Percentiles rank a stretch among this genome's conserved stretches.
Evolutionary conservation across 2,113 vertebrate genomes (phyloP).

Genomic region (Phodopus roborovskii): DNA sequence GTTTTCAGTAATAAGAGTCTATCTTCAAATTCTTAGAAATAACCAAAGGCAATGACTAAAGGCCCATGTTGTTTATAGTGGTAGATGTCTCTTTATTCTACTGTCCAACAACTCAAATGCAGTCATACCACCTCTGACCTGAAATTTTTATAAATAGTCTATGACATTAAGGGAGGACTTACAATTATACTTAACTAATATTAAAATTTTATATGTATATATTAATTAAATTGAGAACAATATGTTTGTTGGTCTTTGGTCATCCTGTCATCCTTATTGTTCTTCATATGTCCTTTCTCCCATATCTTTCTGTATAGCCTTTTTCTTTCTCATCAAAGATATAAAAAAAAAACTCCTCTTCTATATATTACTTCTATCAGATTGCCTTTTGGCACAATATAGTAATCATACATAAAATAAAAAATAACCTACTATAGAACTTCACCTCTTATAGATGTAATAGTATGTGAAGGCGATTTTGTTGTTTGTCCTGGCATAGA

Average conservation of each 20-base stretch:
- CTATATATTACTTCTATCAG: background rate
- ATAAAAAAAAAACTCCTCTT: background rate
- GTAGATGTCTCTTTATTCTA: background rate
- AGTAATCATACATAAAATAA: background rate
- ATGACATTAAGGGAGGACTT: background rate
- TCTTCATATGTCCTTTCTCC: background rate
- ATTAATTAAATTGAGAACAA: background rate
- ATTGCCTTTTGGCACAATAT: background rate
- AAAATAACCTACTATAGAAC: background rate
- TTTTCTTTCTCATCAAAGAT: background rate
- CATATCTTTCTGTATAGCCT: background rate
- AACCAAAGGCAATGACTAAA: background rate
- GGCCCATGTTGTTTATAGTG: background rate
- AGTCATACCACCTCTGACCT: background rate
- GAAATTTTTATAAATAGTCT: background rate
- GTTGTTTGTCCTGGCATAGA: background rate
- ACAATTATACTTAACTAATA: background rate
- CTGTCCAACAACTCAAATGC: background rate
- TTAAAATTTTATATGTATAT: background rate
- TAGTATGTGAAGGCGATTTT: background rate
- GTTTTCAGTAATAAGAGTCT: background rate
- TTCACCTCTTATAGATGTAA: background rate
- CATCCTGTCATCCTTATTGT: background rate
- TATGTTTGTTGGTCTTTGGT: background rate
- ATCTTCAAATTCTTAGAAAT: background rate